A percentile compares a stretch with the other conserved stretches of the same genome.
These are phyloP conservation scores for Scaptodrosophila latifasciaeformis DNA, from an alignment of 2,888 invertebrate species.

Conservation along the genomic window DNA sequence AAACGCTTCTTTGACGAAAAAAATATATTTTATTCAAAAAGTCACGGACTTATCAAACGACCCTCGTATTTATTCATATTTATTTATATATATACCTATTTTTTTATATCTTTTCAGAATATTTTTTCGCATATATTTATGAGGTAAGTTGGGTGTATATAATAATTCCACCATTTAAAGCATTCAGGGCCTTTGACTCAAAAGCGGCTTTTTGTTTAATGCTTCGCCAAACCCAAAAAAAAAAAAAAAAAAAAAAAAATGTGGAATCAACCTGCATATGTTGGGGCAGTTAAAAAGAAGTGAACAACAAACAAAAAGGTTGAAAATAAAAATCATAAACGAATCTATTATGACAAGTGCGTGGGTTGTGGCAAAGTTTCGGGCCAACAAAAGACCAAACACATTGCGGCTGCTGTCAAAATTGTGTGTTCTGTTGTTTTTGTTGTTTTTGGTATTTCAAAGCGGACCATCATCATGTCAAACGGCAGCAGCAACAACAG, in stretches of 20 bases:
- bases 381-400: slow-evolving; percentile 17
- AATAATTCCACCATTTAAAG: slow-evolving; percentile 21
- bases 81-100: not conserved
- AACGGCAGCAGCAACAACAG: slow-evolving; percentile 50
- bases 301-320: not conserved
- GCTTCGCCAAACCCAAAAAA: slow-evolving; percentile 18
- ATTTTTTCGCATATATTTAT: slow-evolving; percentile 49
- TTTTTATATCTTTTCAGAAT: slow-evolving; percentile 46
- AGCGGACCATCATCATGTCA: slow-evolving; percentile 46
- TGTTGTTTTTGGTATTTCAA: no score
- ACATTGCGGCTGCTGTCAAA: slow-evolving; percentile 33
- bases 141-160: slow-evolving; percentile 42
- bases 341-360: slow-evolving; percentile 66
- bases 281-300: slow-evolving; percentile 5
- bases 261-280: slow-evolving; percentile 46
- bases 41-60: no score
- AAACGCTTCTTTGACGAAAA: no score
- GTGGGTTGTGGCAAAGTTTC: slow-evolving; percentile 41
- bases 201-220: slow-evolving; percentile 51
- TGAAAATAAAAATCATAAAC: slow-evolving; percentile 49
- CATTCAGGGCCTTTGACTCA: slow-evolving; percentile 6
- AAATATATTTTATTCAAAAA: no score
- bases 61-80: no score
- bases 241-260: no score
- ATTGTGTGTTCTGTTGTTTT: slow-evolving; percentile 42